phyloP scores from a whole-genome alignment of 2,113 vertebrate genomes.

The Pelecanus crispus region DNA sequence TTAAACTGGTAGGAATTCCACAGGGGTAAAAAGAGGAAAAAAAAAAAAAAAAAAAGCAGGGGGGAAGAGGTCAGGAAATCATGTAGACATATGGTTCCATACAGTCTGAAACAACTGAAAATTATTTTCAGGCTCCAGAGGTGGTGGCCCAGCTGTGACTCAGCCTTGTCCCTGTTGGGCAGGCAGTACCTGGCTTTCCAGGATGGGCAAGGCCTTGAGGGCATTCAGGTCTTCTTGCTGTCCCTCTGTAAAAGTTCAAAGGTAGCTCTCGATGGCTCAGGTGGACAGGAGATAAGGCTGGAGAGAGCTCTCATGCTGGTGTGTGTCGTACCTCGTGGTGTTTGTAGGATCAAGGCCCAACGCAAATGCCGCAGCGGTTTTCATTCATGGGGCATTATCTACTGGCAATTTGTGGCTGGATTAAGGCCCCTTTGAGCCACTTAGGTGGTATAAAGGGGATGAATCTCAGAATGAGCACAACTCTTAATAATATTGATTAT shows the following conservation, averaged over 20 bases:
- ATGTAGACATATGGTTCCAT: neutral
- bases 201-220: neutral
- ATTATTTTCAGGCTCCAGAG: neutral
- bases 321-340: accelerated
- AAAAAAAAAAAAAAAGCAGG: too few species aligned
- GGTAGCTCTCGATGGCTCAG: neutral
- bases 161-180: accelerated
- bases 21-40: accelerated
- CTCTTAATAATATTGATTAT: neutral
- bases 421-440: neutral
- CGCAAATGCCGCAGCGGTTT: neutral
- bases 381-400: neutral
- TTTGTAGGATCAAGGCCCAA: neutral
- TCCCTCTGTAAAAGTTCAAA: neutral
- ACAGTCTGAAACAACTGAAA: neutral
- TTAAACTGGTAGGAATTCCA: neutral
- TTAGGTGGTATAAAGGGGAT: neutral
- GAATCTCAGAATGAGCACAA: neutral
- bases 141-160: neutral
- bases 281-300: neutral
- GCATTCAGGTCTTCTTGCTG: neutral
- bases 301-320: neutral
- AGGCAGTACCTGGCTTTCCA: neutral
- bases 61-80: neutral
- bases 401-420: neutral